phyloP scores from a whole-genome alignment of 2,888 invertebrate genomes.

The Eilema griseolum region DNA sequence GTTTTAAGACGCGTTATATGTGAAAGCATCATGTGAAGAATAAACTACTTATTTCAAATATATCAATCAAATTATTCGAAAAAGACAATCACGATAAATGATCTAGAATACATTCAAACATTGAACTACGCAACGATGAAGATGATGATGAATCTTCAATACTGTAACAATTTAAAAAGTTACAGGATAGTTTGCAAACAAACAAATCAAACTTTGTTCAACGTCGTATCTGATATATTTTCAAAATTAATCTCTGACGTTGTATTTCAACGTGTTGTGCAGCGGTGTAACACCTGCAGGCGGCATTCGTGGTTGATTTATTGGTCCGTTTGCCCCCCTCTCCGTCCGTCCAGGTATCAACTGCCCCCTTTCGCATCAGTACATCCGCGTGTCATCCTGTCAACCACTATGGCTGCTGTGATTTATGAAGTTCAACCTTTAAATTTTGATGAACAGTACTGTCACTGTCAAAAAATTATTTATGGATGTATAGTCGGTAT shows the following conservation, averaged over 20 bases:
- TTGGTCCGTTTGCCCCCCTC: slow-evolving; percentile 66
- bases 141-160: no score
- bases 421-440: slow-evolving; percentile 39
- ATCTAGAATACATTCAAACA: no score
- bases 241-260: slow-evolving; percentile 57
- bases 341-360: slow-evolving; percentile 50
- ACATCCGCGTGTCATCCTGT: slow-evolving; percentile 34
- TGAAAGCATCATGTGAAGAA: not conserved
- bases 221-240: slow-evolving; percentile 31
- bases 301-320: slow-evolving; percentile 75
- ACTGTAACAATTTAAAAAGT: no score
- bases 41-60: no score
- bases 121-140: no score
- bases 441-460: not conserved
- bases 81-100: not conserved
- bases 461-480: not conserved
- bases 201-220: not conserved
- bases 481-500: not conserved
- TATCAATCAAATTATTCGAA: no score
- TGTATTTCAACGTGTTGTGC: slow-evolving; percentile 70
- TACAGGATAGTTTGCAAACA: not conserved
- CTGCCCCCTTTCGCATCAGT: slow-evolving; percentile 21
- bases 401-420: slow-evolving; percentile 32
- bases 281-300: slow-evolving; percentile 74
- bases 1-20: not conserved